Base-by-base conservation (phyloP, 2,888 invertebrate genomes). In the Drosophila stalkeri region DNA sequence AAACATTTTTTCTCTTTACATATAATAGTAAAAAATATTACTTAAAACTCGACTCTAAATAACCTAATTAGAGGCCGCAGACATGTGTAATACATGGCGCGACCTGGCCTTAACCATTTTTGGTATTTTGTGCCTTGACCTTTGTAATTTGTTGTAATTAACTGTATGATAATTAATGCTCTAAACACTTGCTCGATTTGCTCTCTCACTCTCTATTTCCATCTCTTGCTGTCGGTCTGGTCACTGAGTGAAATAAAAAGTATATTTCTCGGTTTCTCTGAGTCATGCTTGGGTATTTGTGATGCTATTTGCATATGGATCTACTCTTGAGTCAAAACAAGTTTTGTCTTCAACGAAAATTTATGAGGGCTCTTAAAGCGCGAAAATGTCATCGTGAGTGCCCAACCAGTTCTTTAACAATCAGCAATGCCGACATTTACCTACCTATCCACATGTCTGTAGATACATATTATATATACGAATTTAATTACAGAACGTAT, bases 301-400 rank as follows among this genome's bases (percentile, higher is more conserved):
- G 41, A 56, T 65, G 64, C 54, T 39, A 85, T 80, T 87, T 82
- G 82, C 82, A 85, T 76, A 66, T 64, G 79, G 79, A 64, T 75
- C 49, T 64, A 68, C 61, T 49, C 52, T 55, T 46, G 16, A 23
- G 61, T 51, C 64, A 49, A 62, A 71, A 76, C 71, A 67, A 76
- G 72, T 81, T 71, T 79, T 39, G 23, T 39, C 20, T 39, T 54
- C 39, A 83, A 64, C 61, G 54, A 11, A 74, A 84, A 86, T 89
- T 84, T 89, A 84, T 74, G 55, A 52, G 68, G 64, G 52, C 72
- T 67, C 80, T 67, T 57, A 49, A 63, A 70, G 59, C 64, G 52
- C 37, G 65, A 69, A 77, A 79, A 66, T 70, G 74, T 64, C 69
- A 76, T 61, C 64, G 61, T 39, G 47, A 44, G 51, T 49, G 39